Conservation (phyloP, 2,888 invertebrate species). For the Muscina levida region DNA sequence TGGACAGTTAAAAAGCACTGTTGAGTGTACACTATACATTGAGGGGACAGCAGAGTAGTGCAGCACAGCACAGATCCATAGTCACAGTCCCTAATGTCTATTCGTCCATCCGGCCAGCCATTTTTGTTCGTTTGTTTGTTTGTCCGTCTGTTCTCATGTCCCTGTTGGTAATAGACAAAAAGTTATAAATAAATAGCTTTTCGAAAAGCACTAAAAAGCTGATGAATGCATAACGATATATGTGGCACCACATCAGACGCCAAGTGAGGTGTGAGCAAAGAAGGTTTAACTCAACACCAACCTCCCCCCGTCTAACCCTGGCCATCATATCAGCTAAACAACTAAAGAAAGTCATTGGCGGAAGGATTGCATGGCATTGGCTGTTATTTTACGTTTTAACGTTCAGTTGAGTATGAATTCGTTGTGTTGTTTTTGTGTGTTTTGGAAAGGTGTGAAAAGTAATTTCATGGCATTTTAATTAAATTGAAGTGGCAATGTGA, state of each 20-base stretch:
- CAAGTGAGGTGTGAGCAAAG: background rate
- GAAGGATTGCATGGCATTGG: conserved; percentile 14
- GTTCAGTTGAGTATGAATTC: background rate
- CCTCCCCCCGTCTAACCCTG: too few species aligned
- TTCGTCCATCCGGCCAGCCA: background rate
- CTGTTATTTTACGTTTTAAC: too few species aligned
- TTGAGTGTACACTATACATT: background rate
- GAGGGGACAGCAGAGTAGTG: conserved; percentile 1
- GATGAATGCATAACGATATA: background rate
- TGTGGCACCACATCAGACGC: too few species aligned
- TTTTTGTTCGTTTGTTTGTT: background rate
- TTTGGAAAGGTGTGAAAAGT: conserved; percentile 51
- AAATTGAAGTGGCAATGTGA: conserved; percentile 22
- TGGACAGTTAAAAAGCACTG: conserved; percentile 16
- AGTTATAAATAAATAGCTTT: conserved; percentile 40
- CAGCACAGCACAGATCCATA: background rate
- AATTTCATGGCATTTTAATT: conserved; percentile 53
- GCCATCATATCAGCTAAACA: too few species aligned
- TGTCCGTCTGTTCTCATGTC: background rate
- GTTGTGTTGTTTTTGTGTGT: too few species aligned
- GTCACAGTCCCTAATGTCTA: conserved; percentile 1
- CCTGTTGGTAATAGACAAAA: conserved; percentile 26
- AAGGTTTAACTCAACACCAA: background rate
- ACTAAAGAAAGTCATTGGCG: too few species aligned
- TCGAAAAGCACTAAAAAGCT: conserved; percentile 3